A percentile compares a stretch with the other conserved stretches of the same genome.
Evolutionary conservation across 2,888 invertebrate species (phyloP).

Genomic region (Euplagia quadripunctaria): DNA sequence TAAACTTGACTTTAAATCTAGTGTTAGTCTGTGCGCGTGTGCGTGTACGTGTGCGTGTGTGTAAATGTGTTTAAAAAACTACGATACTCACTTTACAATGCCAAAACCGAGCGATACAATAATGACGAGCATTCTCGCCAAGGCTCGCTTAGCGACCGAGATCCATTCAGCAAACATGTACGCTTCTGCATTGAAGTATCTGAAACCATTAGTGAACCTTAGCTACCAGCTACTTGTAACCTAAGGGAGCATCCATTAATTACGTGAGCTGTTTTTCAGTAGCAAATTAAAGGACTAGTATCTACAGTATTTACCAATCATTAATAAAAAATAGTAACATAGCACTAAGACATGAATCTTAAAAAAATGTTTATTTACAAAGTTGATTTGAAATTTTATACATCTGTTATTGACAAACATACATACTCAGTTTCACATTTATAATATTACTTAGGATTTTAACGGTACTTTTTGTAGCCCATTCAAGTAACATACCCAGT

Average conservation of each 20-base stretch:
- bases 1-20: no score
- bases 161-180: slow-evolving; percentile 96
- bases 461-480: no score
- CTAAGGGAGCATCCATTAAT: neutral
- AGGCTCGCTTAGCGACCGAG: slow-evolving; percentile 95
- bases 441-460: no score
- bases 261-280: neutral
- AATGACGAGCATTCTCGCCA: slow-evolving; percentile 97
- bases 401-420: no score
- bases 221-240: neutral
- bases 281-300: neutral
- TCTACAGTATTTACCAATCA: no score
- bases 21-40: no score
- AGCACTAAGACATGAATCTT: no score
- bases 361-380: no score
- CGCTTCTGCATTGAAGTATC: slow-evolving; percentile 83
- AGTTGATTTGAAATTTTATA: no score
- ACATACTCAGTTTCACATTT: no score
- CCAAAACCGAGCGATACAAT: slow-evolving; percentile 98
- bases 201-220: slow-evolving; percentile 41
- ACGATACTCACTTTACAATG: slow-evolving; percentile 93
- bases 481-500: slow-evolving; percentile 64
- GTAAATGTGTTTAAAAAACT: neutral
- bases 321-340: no score
- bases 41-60: no score